Base-by-base conservation (phyloP, 2,888 invertebrate species). In the Drosophila affinis region DNA sequence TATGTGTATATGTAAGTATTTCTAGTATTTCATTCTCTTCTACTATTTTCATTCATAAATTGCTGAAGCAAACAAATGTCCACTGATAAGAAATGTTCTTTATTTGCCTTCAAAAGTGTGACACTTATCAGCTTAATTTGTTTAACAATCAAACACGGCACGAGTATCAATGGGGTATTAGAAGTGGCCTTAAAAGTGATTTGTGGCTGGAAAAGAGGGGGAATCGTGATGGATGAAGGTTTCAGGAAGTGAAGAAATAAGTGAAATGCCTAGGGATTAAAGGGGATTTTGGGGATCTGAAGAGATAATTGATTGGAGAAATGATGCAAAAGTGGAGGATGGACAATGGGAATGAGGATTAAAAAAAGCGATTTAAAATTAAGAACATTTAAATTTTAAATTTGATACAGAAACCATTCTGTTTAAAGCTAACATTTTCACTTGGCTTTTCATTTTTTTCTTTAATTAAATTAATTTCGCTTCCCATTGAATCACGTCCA, bases 61-160 rank as follows among this genome's bases (percentile, higher is more conserved):
- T 34, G 7, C 29, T 9, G 29, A 29, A 34, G 12, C 34, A 34
- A 34, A 34, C 12, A 34, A 34, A 17, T 32, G 10, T 5, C 14
- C 7, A 27, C 47, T 65, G 61, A 76, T 69, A 72, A 59, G 56
- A 53, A 34, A 9, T 2, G n/a, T 12, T 21, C 3, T 3, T n/a
- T 3, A 45, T 45, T 24, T 46, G 48, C 14, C 46, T 24, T 21
- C 10, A 44, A 44, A 55, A 7, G 48, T 39, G 14, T 17, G 34
- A 27, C 49, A 53, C 14, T 18, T 64, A 68, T 64, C 47, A 53
- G 21, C 52, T 53, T 7, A 34, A 49, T 17, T 46, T 10, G 9
- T 24, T 47, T 24, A 7, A 3, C 45, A 49, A 48, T 14, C 18
- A 55, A 29, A 34, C 24, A 34, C 34, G 24, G 5, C 5, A 4